phyloP scores from a whole-genome alignment of 1,140 invertebrate species.

The Andricus grossulariae region DNA sequence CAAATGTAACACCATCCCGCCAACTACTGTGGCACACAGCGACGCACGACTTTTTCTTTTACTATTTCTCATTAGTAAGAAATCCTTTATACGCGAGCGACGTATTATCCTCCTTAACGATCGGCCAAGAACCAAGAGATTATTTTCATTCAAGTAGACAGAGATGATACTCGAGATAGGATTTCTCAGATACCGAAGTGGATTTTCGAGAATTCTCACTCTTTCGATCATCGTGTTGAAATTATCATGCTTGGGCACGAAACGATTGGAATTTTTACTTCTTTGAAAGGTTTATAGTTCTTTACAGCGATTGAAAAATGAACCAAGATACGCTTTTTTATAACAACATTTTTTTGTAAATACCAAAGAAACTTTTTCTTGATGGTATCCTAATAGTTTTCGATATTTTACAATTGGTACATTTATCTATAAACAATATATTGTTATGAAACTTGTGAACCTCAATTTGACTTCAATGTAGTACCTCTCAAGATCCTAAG shows the following conservation, averaged over 20 bases:
- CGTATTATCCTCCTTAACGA: conserved; percentile 25
- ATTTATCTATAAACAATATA: too few species aligned
- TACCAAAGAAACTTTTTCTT: too few species aligned
- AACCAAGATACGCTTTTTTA: too few species aligned
- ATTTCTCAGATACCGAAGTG: not conserved
- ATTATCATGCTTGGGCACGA: not conserved
- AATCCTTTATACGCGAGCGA: conserved; percentile 21
- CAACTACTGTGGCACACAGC: conserved; percentile 73
- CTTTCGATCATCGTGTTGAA: not conserved
- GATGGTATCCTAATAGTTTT: too few species aligned
- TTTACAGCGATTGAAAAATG: too few species aligned
- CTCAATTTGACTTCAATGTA: too few species aligned
- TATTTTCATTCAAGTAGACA: conserved; percentile 13
- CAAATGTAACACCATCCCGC: conserved; percentile 73
- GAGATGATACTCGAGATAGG: conserved; percentile 7
- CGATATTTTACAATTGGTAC: too few species aligned
- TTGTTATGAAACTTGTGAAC: too few species aligned
- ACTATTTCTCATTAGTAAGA: conserved; percentile 43
- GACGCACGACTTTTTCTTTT: conserved; percentile 61
- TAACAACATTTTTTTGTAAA: too few species aligned
- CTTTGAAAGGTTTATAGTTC: not conserved
- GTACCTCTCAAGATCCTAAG: too few species aligned
- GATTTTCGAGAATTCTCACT: conserved; percentile 11
- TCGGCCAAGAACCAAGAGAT: conserved; percentile 24
- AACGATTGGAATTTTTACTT: not conserved